phyloP scores from a whole-genome alignment of 2,888 invertebrate genomes.

The Leptopilina drosophilae region DNA sequence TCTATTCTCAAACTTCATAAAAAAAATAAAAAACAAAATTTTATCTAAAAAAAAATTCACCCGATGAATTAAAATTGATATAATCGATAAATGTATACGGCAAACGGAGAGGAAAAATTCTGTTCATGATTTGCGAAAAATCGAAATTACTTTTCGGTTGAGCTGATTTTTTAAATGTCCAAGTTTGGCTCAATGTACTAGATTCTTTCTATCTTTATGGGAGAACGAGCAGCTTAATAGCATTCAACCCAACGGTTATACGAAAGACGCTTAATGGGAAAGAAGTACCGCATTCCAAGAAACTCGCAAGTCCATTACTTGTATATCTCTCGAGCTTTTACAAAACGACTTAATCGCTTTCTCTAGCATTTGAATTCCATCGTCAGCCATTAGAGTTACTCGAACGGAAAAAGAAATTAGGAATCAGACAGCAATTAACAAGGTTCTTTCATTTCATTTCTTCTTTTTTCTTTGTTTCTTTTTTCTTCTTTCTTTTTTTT shows the following conservation, averaged over 20 bases:
- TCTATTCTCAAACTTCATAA: not conserved
- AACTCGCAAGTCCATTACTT: conserved; percentile 57
- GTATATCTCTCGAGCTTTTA: conserved; percentile 59
- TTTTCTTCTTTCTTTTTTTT: too few species aligned
- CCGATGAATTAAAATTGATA: too few species aligned
- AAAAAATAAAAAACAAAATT: not conserved
- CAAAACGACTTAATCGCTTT: conserved; percentile 66
- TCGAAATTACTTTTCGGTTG: conserved; percentile 44
- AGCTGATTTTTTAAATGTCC: conserved; percentile 44
- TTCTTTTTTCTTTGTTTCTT: too few species aligned
- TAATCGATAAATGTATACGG: not conserved
- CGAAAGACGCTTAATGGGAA: conserved; percentile 73
- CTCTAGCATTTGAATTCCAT: conserved; percentile 65
- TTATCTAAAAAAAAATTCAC: not conserved
- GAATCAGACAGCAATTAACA: conserved; percentile 22
- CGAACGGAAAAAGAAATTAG: conserved; percentile 46
- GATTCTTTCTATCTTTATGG: conserved; percentile 70
- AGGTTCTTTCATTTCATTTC: not conserved
- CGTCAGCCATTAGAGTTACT: conserved; percentile 55
- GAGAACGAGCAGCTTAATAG: conserved; percentile 73
- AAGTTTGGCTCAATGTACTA: conserved; percentile 34
- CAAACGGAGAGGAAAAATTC: not conserved
- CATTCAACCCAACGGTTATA: conserved; percentile 69
- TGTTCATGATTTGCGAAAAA: conserved; percentile 22
- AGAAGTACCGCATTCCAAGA: conserved; percentile 66